Base-by-base conservation (phyloP, 2,888 invertebrate genomes). In the Oligia fasciuncula region DNA sequence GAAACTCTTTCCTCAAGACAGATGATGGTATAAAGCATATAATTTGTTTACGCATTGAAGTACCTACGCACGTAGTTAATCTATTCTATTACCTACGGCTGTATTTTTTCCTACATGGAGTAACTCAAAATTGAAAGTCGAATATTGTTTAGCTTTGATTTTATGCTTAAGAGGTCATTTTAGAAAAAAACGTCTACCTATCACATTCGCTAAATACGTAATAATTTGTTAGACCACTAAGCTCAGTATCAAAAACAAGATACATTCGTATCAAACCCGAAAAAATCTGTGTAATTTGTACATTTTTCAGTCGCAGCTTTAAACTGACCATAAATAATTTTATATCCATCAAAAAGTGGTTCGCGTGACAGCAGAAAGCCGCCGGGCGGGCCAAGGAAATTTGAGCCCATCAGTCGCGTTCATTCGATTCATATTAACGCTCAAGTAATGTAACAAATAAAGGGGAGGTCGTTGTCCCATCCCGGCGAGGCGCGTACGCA, bases 361-460 rank as follows among this genome's bases (percentile, higher is more conserved):
- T 96, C 91, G 95, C 96, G 95, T 96, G 95, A 94, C 95, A 92
- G 93, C 92, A 91, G 91, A 84, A 80, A 94, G 93, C 92, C 87
- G 93, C 91, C 90, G 88, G 92, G 90, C 93, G 88, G 89, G 93
- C 91, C 90, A 91, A 94, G 93, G 95, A 95, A 96, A 96, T 94
- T 94, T 92, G 96, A 96, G 94, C 92, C 92, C 95, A 94, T 95
- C 94, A 93, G 92, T 90, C 89, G 92, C 94, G 91, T 93, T 93
- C 94, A 95, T 96, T 96, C 94, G 95, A 96, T 95, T 96, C 94
- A 93, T 95, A 96, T 95, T 96, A 95, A 94, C 94, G 94, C 91
- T 95, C 93, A 93, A 94, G 94, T 95, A 96, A 95, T 95, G 95
- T 95, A 95, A 95, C 95, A 95, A 95, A 95, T 95, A 94, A 89